Evolutionary conservation across 2,888 invertebrate genomes (phyloP).

Genomic region (Stomorhina lunata): DNA sequence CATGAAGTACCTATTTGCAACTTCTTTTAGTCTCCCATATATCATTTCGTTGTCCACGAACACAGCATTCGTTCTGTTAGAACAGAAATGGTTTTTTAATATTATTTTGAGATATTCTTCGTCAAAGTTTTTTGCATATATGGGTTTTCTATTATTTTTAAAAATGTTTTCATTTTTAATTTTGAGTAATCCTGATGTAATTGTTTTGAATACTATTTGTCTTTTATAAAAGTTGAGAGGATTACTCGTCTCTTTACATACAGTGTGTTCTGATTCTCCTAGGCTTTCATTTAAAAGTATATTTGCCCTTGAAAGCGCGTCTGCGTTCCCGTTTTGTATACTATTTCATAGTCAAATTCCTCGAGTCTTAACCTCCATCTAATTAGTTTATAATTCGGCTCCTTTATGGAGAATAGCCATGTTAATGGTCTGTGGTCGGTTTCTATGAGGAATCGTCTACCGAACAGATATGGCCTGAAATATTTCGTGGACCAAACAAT

Average conservation of each 20-base stretch:
- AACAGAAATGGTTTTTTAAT: constrained; percentile 17
- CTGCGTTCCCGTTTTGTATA: constrained; percentile 25
- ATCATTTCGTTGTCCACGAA: not conserved
- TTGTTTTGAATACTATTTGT: not conserved
- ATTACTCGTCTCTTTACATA: not conserved
- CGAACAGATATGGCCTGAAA: constrained; percentile 38
- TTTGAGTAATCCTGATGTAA: not conserved
- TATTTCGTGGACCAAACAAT: constrained; percentile 45
- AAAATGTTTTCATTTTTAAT: constrained; percentile 15
- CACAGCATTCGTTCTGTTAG: constrained; percentile 1
- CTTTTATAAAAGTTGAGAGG: constrained; percentile 13
- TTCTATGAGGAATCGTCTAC: constrained; percentile 28
- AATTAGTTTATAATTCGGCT: not conserved
- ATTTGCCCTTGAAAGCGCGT: not conserved
- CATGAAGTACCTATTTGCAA: constrained; percentile 3
- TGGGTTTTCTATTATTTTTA: constrained; percentile 6
- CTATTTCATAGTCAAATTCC: constrained; percentile 28
- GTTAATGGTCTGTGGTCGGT: constrained; percentile 23
- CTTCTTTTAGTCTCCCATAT: constrained; percentile 2
- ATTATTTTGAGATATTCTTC: constrained; percentile 12
- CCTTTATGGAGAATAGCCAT: not conserved
- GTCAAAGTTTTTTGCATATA: constrained; percentile 8
- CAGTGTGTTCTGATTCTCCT: not conserved
- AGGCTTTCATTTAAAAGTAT: not conserved
- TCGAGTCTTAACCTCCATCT: constrained; percentile 27